phyloP scores from a whole-genome alignment of 2,888 invertebrate species.

The Drosophila aldrichi region DNA sequence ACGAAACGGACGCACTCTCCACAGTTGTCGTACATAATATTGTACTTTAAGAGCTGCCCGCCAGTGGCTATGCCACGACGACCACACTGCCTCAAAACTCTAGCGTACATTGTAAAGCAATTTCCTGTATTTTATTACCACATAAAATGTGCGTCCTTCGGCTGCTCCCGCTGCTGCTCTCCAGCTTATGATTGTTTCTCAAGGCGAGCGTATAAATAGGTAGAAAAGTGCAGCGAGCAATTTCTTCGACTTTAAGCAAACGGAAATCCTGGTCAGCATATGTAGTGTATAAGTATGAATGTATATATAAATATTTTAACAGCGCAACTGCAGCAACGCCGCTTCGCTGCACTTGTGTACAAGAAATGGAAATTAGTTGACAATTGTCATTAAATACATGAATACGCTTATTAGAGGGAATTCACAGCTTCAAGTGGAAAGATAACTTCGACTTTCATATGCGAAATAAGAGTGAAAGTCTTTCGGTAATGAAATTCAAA shows the following conservation, averaged over 20 bases:
- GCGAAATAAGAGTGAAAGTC: too few species aligned
- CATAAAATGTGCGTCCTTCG: slow-evolving; percentile 60
- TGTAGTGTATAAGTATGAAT: slow-evolving; percentile 8
- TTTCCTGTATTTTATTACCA: slow-evolving; percentile 75
- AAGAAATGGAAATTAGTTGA: background rate
- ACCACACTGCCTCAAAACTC: slow-evolving; percentile 33
- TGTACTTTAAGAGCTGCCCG: slow-evolving; percentile 63
- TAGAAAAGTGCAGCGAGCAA: slow-evolving; percentile 28
- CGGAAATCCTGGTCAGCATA: slow-evolving; percentile 43
- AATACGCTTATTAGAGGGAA: background rate
- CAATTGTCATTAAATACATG: background rate
- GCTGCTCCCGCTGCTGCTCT: slow-evolving; percentile 9
- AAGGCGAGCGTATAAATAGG: slow-evolving; percentile 44
- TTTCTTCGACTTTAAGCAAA: slow-evolving; percentile 45
- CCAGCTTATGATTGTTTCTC: slow-evolving; percentile 49
- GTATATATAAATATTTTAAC: background rate
- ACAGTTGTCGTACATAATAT: slow-evolving; percentile 71
- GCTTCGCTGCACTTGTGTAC: background rate
- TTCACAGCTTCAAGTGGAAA: too few species aligned
- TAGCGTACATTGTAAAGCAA: slow-evolving; percentile 73
- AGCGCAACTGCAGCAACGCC: background rate
- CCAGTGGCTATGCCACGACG: slow-evolving; percentile 30
- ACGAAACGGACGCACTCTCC: slow-evolving; percentile 30
- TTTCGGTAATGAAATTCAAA: too few species aligned
- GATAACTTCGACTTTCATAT: too few species aligned